A percentile compares a stretch with the other conserved stretches of the same genome.
Evolutionary conservation across 2,113 vertebrate genomes (phyloP).

Genomic region (Nothocercus nigrocapillus): DNA sequence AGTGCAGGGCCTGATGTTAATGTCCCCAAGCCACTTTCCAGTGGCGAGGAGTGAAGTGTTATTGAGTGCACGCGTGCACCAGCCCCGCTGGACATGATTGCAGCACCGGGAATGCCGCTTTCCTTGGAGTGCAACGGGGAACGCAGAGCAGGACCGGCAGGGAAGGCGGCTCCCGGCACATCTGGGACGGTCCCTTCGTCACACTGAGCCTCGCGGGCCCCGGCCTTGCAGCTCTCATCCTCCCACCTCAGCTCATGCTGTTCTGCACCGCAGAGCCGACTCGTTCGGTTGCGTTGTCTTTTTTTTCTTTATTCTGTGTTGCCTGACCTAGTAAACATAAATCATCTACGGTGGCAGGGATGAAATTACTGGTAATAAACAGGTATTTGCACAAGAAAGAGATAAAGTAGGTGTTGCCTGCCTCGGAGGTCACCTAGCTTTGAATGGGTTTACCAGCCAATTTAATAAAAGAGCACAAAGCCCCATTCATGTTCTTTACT

Average conservation of each 20-base stretch:
- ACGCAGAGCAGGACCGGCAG: accelerated
- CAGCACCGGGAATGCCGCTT: too few species aligned
- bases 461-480: neutral
- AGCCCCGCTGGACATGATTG: too few species aligned
- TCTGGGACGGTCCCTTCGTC: neutral
- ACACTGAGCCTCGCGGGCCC: neutral
- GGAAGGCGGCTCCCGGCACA: accelerated
- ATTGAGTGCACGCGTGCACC: accelerated
- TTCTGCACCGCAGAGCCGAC: neutral
- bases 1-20: neutral
- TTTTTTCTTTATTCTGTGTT: neutral
- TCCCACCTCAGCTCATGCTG: too few species aligned
- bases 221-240: too few species aligned
- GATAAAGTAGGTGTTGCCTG: neutral
- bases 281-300: neutral
- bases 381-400: slow-evolving; percentile 54
- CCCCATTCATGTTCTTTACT: neutral
- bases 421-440: neutral
- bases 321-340: slow-evolving; percentile 14
- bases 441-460: neutral
- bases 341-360: neutral
- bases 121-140: neutral
- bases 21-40: accelerated
- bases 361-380: slow-evolving; percentile 37
- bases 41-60: neutral